A percentile compares a stretch with the other conserved stretches of the same genome.
phyloP scores from a whole-genome alignment of 2,113 vertebrate genomes.

The Natator depressus region DNA sequence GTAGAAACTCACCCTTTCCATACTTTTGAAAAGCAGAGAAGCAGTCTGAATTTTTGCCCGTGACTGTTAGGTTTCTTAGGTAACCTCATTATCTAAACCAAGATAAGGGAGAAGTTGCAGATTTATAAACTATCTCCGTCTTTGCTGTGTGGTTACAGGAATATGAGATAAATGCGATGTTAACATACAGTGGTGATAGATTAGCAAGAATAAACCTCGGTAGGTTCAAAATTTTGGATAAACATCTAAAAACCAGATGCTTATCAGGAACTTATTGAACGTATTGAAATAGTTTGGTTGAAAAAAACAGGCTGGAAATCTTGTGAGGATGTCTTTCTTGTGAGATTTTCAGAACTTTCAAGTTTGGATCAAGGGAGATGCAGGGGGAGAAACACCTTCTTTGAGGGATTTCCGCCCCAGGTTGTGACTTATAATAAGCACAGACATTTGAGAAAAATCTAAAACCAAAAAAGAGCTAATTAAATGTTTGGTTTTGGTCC shows the following conservation, averaged over 20 bases:
- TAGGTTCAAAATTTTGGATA: not conserved
- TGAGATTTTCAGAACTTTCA: not conserved
- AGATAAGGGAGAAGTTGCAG: not conserved
- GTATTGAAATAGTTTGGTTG: not conserved
- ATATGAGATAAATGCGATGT: not conserved
- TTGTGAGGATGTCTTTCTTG: not conserved
- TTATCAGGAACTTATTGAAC: not conserved
- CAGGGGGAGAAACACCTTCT: not conserved
- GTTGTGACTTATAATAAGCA: not conserved
- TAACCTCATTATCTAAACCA: not conserved
- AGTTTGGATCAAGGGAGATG: not conserved
- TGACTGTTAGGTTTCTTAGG: not conserved
- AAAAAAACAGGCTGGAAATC: not conserved
- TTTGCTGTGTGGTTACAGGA: not conserved
- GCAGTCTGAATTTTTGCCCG: not conserved
- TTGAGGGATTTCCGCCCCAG: not conserved
- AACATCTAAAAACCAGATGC: not conserved
- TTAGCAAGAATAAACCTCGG: not conserved
- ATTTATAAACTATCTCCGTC: not conserved
- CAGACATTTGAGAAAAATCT: not conserved
- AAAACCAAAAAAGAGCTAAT: not conserved
- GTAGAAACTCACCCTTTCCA: not conserved
- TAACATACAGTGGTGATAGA: not conserved
- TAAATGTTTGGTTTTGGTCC: not conserved
- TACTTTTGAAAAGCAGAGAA: constrained; percentile 7